Evolutionary conservation across 1,140 invertebrate species (phyloP).

Genomic region (Sarcophaga peregrina): DNA sequence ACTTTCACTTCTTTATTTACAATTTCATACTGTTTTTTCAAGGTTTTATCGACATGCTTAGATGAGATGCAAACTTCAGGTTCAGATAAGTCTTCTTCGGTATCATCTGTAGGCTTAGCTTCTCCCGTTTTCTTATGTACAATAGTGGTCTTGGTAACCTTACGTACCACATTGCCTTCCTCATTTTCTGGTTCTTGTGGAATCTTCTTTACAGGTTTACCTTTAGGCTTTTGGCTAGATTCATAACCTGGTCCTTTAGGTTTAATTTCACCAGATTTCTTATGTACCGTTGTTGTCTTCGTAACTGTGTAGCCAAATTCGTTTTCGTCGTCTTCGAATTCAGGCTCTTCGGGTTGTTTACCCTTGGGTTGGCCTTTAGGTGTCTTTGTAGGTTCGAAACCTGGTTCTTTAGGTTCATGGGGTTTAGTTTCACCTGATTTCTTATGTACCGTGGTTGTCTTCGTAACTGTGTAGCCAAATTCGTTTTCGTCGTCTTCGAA

Average conservation of each 20-base stretch:
- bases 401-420: not conserved
- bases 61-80: not conserved
- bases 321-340: not conserved
- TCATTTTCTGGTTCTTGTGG: no score
- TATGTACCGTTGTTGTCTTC: no score
- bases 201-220: not conserved
- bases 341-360: not conserved
- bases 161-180: no score
- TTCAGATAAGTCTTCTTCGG: not conserved
- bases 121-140: conserved; percentile 19
- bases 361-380: not conserved
- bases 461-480: no score
- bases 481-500: no score
- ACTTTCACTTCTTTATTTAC: not conserved
- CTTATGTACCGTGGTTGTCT: no score
- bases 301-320: no score
- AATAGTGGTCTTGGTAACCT: no score
- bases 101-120: conserved; percentile 1
- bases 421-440: not conserved
- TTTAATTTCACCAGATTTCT: no score
- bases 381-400: not conserved
- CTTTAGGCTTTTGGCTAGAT: not conserved
- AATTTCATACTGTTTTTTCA: not conserved
- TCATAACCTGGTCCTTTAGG: no score
- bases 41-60: not conserved